phyloP scores from a whole-genome alignment of 2,888 invertebrate genomes.

The Marronus borbonicus region DNA sequence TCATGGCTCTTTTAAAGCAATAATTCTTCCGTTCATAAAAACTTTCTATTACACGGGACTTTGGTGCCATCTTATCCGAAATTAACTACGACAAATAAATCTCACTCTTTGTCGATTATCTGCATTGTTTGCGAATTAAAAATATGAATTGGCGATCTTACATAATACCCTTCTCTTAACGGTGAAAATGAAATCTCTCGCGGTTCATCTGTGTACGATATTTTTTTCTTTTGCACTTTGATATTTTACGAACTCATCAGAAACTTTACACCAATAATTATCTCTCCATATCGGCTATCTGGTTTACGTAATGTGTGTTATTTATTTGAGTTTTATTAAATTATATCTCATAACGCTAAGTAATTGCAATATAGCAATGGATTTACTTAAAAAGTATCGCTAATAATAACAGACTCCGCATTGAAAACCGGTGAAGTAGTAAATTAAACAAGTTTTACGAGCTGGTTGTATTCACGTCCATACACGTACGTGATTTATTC shows the following conservation, averaged over 20 bases:
- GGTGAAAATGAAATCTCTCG: not conserved
- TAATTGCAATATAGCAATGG: not conserved
- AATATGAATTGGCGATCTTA: not conserved
- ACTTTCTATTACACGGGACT: too few relatives aligned
- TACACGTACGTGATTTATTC: not conserved
- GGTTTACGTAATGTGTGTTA: slow-evolving; percentile 2
- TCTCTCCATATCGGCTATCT: not conserved
- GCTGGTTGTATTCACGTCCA: not conserved
- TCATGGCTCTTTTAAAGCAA: too few relatives aligned
- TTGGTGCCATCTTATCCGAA: too few relatives aligned
- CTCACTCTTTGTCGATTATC: too few relatives aligned
- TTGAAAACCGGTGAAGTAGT: not conserved
- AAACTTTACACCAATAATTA: slow-evolving; percentile 1
- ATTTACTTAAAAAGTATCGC: not conserved
- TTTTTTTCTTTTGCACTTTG: slow-evolving; percentile 8
- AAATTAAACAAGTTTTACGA: too few relatives aligned
- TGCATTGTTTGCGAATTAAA: not conserved
- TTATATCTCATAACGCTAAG: not conserved
- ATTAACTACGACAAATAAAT: too few relatives aligned
- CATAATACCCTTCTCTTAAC: slow-evolving; percentile 11
- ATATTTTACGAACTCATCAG: slow-evolving; percentile 6
- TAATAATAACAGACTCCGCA: not conserved
- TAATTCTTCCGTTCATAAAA: too few relatives aligned
- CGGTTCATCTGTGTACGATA: not conserved
- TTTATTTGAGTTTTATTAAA: slow-evolving; percentile 5